A percentile compares a stretch with the other conserved stretches of the same genome.
phyloP scores from a whole-genome alignment of 2,888 invertebrate species.

The Hyalella azteca region DNA sequence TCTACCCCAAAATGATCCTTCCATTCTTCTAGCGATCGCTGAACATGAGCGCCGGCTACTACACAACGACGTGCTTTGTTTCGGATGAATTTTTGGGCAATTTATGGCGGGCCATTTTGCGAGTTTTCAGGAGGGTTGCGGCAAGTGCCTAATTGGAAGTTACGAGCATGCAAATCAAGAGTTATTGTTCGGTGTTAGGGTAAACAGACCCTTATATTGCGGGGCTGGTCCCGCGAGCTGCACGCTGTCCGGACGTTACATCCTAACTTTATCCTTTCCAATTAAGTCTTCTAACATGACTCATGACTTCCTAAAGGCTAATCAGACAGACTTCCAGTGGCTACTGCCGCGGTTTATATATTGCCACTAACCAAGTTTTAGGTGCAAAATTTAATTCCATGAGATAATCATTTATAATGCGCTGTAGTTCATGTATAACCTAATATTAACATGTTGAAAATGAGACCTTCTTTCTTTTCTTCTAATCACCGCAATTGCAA shows the following conservation, averaged over 20 bases:
- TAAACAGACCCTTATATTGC: slow-evolving; percentile 29
- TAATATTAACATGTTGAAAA: not conserved
- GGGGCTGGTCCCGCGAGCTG: not conserved
- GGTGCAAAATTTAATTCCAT: not conserved
- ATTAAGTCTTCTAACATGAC: not conserved
- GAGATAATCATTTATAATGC: not conserved
- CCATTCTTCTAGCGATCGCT: not conserved
- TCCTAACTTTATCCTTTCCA: not conserved
- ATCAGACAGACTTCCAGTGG: no score
- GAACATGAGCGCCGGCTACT: not conserved
- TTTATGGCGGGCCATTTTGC: slow-evolving; percentile 23
- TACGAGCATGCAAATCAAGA: slow-evolving; percentile 33
- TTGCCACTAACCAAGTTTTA: no score
- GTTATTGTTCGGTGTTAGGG: slow-evolving; percentile 11
- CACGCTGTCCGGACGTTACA: not conserved
- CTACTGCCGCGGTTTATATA: no score
- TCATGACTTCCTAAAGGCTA: no score
- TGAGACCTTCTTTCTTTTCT: no score
- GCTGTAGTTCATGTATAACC: not conserved
- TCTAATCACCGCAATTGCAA: no score
- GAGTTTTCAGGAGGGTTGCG: not conserved
- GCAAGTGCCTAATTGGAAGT: slow-evolving; percentile 33
- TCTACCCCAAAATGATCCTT: not conserved
- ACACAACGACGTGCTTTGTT: slow-evolving; percentile 33
- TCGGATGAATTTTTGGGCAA: slow-evolving; percentile 21